Evolutionary conservation across 1,140 invertebrate species (phyloP).

Genomic region (Metaphire vulgaris): DNA sequence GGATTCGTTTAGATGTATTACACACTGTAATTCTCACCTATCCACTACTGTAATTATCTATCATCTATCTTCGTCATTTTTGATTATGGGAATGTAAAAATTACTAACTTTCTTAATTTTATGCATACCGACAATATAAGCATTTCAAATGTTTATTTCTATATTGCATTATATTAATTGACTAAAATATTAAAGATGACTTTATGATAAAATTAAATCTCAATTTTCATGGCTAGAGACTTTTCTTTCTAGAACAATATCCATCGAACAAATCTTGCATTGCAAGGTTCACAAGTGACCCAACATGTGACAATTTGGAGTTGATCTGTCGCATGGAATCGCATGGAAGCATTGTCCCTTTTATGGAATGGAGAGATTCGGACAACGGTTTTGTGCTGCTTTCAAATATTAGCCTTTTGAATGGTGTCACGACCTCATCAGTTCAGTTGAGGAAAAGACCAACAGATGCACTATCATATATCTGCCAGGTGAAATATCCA

Average conservation of each 20-base stretch:
- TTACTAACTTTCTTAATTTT: no score
- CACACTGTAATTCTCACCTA: no score
- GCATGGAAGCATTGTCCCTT: neutral
- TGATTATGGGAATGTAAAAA: no score
- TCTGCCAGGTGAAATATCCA: neutral
- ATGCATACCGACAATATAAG: no score
- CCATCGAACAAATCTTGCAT: neutral
- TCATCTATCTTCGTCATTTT: no score
- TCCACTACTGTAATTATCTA: no score
- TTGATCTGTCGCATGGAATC: neutral
- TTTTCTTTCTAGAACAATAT: neutral
- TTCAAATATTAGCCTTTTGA: neutral
- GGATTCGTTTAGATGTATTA: no score
- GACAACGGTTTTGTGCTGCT: neutral
- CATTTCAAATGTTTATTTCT: no score
- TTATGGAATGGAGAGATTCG: neutral
- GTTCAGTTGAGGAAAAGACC: neutral
- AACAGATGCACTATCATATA: neutral
- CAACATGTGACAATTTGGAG: neutral
- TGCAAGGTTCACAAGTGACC: neutral
- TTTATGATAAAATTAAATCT: no score
- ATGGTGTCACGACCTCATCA: neutral
- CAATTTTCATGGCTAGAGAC: neutral
- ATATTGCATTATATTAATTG: no score
- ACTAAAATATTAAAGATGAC: no score